Percentiles rank a stretch among this genome's conserved stretches.
phyloP scores from a whole-genome alignment of 2,113 vertebrate genomes.

The Chrysemys picta region DNA sequence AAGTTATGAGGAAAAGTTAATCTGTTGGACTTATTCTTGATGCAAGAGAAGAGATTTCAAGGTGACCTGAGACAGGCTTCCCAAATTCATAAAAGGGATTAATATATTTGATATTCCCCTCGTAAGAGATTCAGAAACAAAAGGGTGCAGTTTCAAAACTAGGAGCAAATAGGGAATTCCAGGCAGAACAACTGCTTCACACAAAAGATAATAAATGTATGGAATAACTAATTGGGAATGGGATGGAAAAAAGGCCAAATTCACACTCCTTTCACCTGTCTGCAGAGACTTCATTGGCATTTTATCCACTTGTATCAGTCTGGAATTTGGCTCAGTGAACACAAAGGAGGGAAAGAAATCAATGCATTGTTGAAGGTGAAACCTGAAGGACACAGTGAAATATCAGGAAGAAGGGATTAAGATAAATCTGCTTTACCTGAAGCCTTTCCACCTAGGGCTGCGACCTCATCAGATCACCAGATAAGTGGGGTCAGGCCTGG shows the following conservation, averaged over 20 bases:
- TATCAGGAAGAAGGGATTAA: accelerated
- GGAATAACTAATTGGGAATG: neutral
- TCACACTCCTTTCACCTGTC: neutral
- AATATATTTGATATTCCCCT: neutral
- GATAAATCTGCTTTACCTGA: neutral
- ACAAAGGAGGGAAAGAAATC: accelerated
- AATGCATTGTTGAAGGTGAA: neutral
- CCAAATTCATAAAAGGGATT: neutral
- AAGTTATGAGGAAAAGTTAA: neutral
- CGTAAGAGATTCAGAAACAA: neutral
- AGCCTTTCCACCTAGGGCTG: neutral
- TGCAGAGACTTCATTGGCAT: neutral
- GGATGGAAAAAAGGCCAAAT: neutral
- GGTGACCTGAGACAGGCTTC: neutral
- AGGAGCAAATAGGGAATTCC: neutral
- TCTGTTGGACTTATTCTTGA: neutral
- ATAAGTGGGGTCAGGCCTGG: neutral
- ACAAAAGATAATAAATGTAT: neutral
- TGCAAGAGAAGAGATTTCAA: neutral
- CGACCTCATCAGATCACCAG: neutral
- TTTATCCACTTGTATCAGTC: neutral
- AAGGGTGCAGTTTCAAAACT: neutral
- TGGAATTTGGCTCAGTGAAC: neutral
- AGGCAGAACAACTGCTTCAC: neutral
- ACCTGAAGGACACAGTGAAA: neutral